Evolutionary conservation across 2,797 vertebrate genomes (phyloP).

Genomic region (Chanos chanos): DNA sequence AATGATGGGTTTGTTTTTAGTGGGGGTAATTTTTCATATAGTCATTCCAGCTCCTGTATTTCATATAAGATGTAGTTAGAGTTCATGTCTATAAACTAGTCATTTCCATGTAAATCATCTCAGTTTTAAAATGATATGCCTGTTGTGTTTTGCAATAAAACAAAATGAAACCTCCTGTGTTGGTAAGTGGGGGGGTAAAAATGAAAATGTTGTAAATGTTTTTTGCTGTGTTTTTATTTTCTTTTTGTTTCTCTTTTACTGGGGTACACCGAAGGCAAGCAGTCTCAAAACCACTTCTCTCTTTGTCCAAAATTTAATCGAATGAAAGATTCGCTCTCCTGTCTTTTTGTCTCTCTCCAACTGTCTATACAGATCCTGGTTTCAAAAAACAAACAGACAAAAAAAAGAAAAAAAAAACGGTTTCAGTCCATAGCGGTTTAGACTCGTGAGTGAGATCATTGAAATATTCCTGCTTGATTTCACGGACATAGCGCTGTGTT

Average conservation of each 20-base stretch:
- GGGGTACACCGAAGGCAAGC: slow-evolving; percentile 22
- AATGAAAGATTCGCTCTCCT: slow-evolving; percentile 66
- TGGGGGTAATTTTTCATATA: slow-evolving; percentile 94
- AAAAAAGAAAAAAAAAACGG: no score
- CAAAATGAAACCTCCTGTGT: slow-evolving; percentile 99
- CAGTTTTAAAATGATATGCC: slow-evolving; percentile 93
- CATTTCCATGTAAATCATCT: slow-evolving; percentile 99
- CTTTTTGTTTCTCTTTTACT: slow-evolving; percentile 17
- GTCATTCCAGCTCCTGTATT: slow-evolving; percentile 98
- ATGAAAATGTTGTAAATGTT: slow-evolving; percentile 53
- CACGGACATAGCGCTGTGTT: slow-evolving; percentile 38
- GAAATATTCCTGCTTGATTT: slow-evolving; percentile 46
- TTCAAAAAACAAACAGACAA: no score
- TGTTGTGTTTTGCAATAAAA: slow-evolving; percentile 99
- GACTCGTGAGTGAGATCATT: slow-evolving; percentile 43
- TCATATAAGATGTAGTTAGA: slow-evolving; percentile 93
- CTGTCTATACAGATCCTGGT: slow-evolving; percentile 56
- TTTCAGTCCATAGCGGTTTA: slow-evolving; percentile 50
- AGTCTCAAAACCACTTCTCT: slow-evolving; percentile 34
- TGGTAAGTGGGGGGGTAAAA: slow-evolving; percentile 91
- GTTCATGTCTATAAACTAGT: slow-evolving; percentile 97
- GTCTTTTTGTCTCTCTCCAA: slow-evolving; percentile 65
- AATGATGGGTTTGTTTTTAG: slow-evolving; percentile 99
- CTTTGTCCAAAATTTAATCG: slow-evolving; percentile 51
- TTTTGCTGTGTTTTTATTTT: slow-evolving; percentile 39